A percentile compares a stretch with the other conserved stretches of the same genome.
Evolutionary conservation across 2,113 vertebrate genomes (phyloP).

Genomic region (Tichodroma muraria): DNA sequence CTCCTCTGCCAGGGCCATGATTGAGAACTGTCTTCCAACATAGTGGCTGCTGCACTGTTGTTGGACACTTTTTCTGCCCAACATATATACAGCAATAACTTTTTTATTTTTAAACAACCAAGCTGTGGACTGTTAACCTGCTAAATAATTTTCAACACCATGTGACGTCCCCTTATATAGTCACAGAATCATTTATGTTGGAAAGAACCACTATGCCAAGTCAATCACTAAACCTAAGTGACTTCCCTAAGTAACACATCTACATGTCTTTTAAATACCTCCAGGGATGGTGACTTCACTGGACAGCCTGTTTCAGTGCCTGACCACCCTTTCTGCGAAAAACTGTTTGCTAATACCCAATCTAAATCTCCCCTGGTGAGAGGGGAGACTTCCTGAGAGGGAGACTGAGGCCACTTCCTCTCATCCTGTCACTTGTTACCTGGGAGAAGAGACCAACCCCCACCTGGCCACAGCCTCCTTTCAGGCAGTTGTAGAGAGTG

Average conservation of each 20-base stretch:
- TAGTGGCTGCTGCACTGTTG: not conserved
- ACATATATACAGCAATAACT: not conserved
- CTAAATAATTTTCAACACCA: not conserved
- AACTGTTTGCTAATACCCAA: not conserved
- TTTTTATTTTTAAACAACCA: not conserved
- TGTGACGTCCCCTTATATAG: not conserved
- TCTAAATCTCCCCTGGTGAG: not conserved
- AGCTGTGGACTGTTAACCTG: not conserved
- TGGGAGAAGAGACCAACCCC: not conserved
- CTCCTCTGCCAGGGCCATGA: not conserved
- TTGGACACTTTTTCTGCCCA: not conserved
- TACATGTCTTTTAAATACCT: not conserved
- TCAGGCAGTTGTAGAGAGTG: not conserved
- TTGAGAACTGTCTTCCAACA: not conserved
- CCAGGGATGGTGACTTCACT: not conserved
- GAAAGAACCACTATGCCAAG: not conserved
- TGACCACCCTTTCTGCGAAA: not conserved
- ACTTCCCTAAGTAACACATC: not conserved
- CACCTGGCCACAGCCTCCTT: not conserved
- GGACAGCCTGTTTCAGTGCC: not conserved
- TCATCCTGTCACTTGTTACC: not conserved
- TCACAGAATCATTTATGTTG: not conserved
- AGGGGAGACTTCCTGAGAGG: too few species aligned
- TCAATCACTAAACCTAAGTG: not conserved
- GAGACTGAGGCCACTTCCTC: not conserved